Base-by-base conservation (phyloP, 2,797 vertebrate species). In the Dromococcyx pavoninus region DNA sequence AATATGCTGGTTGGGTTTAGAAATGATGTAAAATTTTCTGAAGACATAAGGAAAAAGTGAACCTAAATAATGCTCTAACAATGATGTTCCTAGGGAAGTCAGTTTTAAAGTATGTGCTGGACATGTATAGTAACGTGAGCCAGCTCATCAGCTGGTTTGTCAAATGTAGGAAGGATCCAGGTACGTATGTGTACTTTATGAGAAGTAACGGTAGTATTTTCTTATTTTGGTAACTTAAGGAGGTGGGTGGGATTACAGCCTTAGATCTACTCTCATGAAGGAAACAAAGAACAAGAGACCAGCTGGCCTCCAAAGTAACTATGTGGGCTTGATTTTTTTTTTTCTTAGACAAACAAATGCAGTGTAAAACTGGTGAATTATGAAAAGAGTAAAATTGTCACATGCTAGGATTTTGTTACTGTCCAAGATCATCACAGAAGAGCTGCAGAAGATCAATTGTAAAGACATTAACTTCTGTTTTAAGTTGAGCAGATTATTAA, bases 91-190 rank as follows among this genome's bases (percentile, higher is more conserved):
- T 46, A 25, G 30, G 32, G 43, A 61, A 61, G 23, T 70, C 18
- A 65, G 2, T 73, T 76, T 61, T 35, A 17, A 73, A 43, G 8
- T 80, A 9, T 70, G 30, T 66, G 7, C 37, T 77, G 37, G 9
- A 30, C 24, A 16, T 25, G 5, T 0, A n/a, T 7, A 27, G 15
- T 8, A 43, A 25, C 1, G 2, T 84, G 53, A 50, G 13, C 44
- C 28, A 78, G 32, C n/a, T 80, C 3, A 0, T 73, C 35, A 37
- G 35, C 19, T 73, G 22, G 25, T 76, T 58, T 80, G 64, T 41
- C n/a, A 88, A 11, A 17, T 74, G 3, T 56, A 62, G 67, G 64
- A 82, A 56, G 23, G 60, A 56, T 71, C 39, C 17, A 41, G 2
- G 3, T 67, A 37, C 11, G 1, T 30, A 10, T 35, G n/a, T 65